phyloP scores from a whole-genome alignment of 2,888 invertebrate genomes.

The Hirtodrosophila histrioides region DNA sequence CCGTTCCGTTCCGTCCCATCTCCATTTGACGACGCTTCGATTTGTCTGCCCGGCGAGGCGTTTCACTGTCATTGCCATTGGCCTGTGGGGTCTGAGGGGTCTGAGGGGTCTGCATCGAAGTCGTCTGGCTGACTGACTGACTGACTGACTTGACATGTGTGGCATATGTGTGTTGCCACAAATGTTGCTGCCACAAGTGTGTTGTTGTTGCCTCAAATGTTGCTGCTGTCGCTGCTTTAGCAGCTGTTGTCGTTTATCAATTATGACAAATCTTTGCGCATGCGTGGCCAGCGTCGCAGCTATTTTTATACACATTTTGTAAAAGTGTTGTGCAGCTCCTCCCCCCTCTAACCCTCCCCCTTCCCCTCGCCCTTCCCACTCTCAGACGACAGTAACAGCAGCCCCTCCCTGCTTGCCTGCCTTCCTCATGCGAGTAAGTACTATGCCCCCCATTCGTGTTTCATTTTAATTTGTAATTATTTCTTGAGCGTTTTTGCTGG shows the following conservation, averaged over 20 bases:
- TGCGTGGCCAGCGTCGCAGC: constrained; percentile 77
- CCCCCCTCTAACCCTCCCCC: background rate
- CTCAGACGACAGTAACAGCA: background rate
- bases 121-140: constrained; percentile 21
- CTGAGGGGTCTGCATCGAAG: constrained; percentile 30
- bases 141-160: constrained; percentile 54
- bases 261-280: constrained; percentile 84
- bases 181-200: constrained; percentile 16
- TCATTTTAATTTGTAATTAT: constrained; percentile 78
- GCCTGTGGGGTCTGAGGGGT: constrained; percentile 15
- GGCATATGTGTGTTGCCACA: constrained; percentile 37
- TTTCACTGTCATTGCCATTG: constrained; percentile 61
- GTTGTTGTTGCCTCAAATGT: constrained; percentile 19
- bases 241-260: constrained; percentile 80
- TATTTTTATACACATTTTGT: constrained; percentile 66
- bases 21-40: constrained; percentile 47
- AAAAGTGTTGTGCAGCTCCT: constrained; percentile 24
- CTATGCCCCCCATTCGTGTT: constrained; percentile 56
- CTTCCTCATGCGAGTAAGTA: constrained; percentile 3
- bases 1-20: too few species aligned
- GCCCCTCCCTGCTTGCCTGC: background rate
- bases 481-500: constrained; percentile 67
- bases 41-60: constrained; percentile 65
- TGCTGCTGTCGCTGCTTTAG: constrained; percentile 34
- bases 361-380: background rate